Percentiles rank a stretch among this genome's conserved stretches.
Evolutionary conservation across 2,888 invertebrate genomes (phyloP).

Genomic region (Polymixis lichenea): DNA sequence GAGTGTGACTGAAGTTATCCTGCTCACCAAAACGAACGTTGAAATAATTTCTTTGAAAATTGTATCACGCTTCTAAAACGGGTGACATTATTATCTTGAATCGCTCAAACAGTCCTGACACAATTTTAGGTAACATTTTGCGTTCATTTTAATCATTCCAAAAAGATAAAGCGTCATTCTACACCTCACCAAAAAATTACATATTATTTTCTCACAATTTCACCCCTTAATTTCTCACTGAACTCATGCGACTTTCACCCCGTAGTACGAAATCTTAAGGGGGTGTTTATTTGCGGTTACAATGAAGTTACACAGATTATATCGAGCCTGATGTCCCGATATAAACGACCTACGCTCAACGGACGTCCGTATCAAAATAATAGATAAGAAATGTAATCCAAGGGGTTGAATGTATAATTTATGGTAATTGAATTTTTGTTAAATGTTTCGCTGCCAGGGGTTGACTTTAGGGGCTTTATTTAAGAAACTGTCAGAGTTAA

Average conservation of each 20-base stretch:
- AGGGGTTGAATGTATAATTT: slow-evolving; percentile 52
- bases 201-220: not conserved
- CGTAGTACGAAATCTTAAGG: slow-evolving; percentile 34
- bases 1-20: not conserved
- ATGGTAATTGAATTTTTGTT: slow-evolving; percentile 66
- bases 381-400: slow-evolving; percentile 59
- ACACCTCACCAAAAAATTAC: not conserved
- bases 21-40: not conserved
- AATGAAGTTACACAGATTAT: slow-evolving; percentile 60
- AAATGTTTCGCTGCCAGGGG: slow-evolving; percentile 32
- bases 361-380: slow-evolving; percentile 57
- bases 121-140: not conserved
- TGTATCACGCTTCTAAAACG: not conserved
- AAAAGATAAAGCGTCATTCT: not conserved
- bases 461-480: slow-evolving; percentile 17
- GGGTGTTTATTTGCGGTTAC: slow-evolving; percentile 59
- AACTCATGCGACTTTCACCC: slow-evolving; percentile 16
- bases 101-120: not conserved
- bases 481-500: not conserved
- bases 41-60: not conserved
- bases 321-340: slow-evolving; percentile 57
- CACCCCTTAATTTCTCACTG: slow-evolving; percentile 3
- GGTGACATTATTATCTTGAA: not conserved
- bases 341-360: slow-evolving; percentile 48
- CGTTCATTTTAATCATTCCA: not conserved